These are phyloP conservation scores for Parthenolecanium corni DNA, from an alignment of 2,888 invertebrate genomes.

Conservation along the genomic window DNA sequence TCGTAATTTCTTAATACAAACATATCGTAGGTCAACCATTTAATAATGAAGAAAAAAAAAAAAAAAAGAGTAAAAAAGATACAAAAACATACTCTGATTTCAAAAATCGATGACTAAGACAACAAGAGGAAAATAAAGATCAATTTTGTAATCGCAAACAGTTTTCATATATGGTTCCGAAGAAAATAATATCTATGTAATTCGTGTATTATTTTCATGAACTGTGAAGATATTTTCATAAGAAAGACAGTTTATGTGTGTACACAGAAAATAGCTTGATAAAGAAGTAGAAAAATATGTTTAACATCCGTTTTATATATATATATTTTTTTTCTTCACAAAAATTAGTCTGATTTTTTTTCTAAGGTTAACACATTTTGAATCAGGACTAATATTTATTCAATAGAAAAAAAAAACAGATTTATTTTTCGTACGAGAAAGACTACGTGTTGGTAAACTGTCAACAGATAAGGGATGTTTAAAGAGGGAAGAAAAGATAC, in stretches of 20 bases:
- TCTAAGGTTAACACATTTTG: too few relatives aligned
- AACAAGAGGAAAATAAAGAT: neutral
- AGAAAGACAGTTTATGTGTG: too few relatives aligned
- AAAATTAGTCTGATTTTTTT: too few relatives aligned
- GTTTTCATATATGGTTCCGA: neutral
- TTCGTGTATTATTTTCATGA: too few relatives aligned
- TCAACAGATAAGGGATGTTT: neutral
- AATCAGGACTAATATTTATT: neutral
- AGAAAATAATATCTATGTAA: too few relatives aligned
- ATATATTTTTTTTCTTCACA: too few relatives aligned
- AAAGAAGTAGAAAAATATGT: too few relatives aligned
- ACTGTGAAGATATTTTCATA: too few relatives aligned
- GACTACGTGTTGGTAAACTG: neutral
- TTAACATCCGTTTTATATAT: too few relatives aligned
- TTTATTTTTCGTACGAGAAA: neutral
- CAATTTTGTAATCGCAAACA: neutral
- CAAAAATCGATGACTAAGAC: neutral
- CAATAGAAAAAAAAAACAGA: neutral
- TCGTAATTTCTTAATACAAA: neutral
- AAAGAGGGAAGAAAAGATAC: neutral
- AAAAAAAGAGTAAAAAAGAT: neutral
- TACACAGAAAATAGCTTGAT: too few relatives aligned
- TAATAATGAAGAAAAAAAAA: too few relatives aligned
- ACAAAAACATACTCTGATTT: neutral
- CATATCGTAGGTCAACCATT: neutral